phyloP scores from a whole-genome alignment of 2,888 invertebrate genomes.

The Nesidiocoris tenuis region DNA sequence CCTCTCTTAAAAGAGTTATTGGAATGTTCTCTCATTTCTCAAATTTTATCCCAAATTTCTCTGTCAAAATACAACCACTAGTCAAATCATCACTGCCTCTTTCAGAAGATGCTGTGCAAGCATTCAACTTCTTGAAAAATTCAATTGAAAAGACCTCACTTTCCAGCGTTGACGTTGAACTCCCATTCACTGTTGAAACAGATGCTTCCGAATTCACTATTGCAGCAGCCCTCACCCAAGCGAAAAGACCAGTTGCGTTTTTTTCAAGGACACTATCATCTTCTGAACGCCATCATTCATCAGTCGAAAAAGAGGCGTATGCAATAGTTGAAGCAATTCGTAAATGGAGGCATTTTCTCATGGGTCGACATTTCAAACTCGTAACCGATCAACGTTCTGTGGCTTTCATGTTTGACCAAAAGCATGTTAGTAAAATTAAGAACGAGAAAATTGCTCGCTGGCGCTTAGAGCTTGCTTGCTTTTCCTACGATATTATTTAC shows the following conservation, averaged over 20 bases:
- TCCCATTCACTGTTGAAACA: slow-evolving; percentile 22
- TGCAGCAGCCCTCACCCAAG: slow-evolving; percentile 11
- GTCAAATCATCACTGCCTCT: background rate
- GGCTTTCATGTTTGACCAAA: slow-evolving; percentile 1
- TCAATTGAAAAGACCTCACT: background rate
- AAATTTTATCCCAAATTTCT: too few relatives aligned
- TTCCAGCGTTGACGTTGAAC: background rate
- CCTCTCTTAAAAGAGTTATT: too few relatives aligned
- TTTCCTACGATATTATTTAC: background rate
- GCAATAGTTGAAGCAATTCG: background rate
- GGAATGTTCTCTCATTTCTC: too few relatives aligned
- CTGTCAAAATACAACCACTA: background rate
- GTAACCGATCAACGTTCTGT: slow-evolving; percentile 7
- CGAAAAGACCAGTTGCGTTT: slow-evolving; percentile 22
- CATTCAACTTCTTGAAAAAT: background rate
- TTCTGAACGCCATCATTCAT: background rate
- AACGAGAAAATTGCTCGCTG: slow-evolving; percentile 9
- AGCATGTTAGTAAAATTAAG: slow-evolving; percentile 10
- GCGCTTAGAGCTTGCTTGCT: background rate
- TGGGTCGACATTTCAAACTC: background rate
- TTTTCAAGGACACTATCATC: slow-evolving; percentile 9
- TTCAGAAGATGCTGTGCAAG: background rate
- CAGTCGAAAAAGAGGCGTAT: slow-evolving; percentile 21
- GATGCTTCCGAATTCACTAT: slow-evolving; percentile 24
- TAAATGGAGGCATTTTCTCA: slow-evolving; percentile 2